Percentiles rank a stretch among this genome's conserved stretches.
phyloP scores from a whole-genome alignment of 2,888 invertebrate genomes.

The Pollenia angustigena region DNA sequence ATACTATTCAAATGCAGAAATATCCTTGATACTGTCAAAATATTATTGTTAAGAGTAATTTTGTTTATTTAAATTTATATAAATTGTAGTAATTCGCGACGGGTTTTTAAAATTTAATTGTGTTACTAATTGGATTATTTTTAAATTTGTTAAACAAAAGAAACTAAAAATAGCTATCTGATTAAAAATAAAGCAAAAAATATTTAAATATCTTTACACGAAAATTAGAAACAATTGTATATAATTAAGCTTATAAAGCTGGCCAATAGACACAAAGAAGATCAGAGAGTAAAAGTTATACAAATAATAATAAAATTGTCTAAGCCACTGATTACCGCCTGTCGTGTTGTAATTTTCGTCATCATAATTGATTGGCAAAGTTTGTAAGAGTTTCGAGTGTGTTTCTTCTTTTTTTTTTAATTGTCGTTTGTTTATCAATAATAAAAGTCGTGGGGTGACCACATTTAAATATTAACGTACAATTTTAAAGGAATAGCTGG shows the following conservation, averaged over 20 bases:
- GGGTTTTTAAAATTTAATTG: constrained; percentile 23
- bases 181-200: neutral
- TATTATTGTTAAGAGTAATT: neutral
- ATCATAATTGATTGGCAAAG: too few species aligned
- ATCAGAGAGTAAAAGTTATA: neutral
- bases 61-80: neutral
- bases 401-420: too few species aligned
- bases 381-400: too few species aligned
- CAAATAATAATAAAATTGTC: neutral
- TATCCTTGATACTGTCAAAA: constrained; percentile 28
- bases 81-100: constrained; percentile 2
- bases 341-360: constrained; percentile 23
- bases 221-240: neutral
- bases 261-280: constrained; percentile 2
- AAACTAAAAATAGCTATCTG: neutral
- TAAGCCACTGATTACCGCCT: constrained; percentile 15
- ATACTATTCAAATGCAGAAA: neutral
- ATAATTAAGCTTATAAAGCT: constrained; percentile 1
- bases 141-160: neutral
- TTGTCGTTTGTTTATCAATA: too few species aligned
- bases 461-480: too few species aligned
- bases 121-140: constrained; percentile 38
- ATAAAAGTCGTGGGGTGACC: too few species aligned
- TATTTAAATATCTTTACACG: neutral
- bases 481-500: too few species aligned